Conservation (phyloP, 2,797 vertebrate species). For the Sarcophilus harrisii region DNA sequence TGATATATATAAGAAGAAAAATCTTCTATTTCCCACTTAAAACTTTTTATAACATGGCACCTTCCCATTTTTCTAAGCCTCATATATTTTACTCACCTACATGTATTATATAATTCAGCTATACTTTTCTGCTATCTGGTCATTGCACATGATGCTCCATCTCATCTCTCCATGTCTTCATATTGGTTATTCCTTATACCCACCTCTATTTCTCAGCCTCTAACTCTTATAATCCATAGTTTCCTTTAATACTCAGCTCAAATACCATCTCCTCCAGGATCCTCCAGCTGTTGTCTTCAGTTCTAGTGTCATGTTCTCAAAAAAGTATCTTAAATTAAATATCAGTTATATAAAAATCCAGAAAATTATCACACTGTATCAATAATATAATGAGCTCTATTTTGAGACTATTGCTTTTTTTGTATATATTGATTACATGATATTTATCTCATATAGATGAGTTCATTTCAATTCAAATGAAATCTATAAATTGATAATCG, state of each 20-base stretch:
- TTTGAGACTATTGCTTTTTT: slow-evolving; percentile 15
- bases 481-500: background rate
- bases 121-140: background rate
- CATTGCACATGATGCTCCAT: background rate
- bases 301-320: background rate
- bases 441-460: background rate
- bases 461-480: background rate
- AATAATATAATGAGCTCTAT: background rate
- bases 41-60: background rate
- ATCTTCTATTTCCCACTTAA: background rate
- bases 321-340: background rate
- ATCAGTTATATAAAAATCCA: slow-evolving; percentile 6
- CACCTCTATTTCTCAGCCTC: background rate
- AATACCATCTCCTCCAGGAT: background rate
- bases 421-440: background rate
- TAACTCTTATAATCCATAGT: background rate
- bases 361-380: slow-evolving; percentile 19
- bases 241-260: background rate
- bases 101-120: background rate
- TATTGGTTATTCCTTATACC: background rate
- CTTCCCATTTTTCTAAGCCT: background rate
- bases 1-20: background rate
- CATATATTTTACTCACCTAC: background rate
- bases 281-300: background rate
- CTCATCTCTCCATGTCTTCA: background rate